Evolutionary conservation across 2,888 invertebrate species (phyloP), one percentile per base, ranked within the genome.

Genomic region (Cryptocephalus moraei): DNA sequence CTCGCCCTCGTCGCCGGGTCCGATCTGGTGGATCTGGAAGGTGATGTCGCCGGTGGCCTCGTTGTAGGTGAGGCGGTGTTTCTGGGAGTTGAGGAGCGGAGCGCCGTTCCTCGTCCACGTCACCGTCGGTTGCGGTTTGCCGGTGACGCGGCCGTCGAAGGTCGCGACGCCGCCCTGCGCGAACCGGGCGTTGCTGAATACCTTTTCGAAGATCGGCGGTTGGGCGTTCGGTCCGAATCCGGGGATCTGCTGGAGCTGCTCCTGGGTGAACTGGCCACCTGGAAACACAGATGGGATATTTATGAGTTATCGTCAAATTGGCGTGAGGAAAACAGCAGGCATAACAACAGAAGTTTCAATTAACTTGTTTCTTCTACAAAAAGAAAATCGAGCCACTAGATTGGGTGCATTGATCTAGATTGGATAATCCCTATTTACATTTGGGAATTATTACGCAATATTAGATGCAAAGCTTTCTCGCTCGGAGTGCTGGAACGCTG

Each of bases 1-100:
- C 74, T 95, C 94, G 59, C 94, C 95, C 70, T 93, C 92, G 71
- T 95, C 94, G 44, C 93, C 94, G 47, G 92, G 91, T 51, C 93
- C 93, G 61, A 95, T 91, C 67, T 91, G 86, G 69, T 89, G 89
- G 65, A 99, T 96, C 61, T 91, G 82, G 62, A 97, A 78, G 51
- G 89, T 87, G 57, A 68, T 68, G 40, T 51, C 52, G 53, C 96
- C 96, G 56, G 89, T 91, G 68, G 82, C 82, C 68, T 89, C 88
- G 69, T 94, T 90, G 69, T 94, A 93, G 64, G 83, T 83, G 81
- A 94, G 86, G 66, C 85, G 84, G 65, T 91, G 88, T 73, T 94
- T 94, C 67, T 81, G 81, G 61, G 86, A 89, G 72, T 87, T 87
- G 62, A 83, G 76, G 63, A 91, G 78, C 58, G 87, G 86, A 63